Conservation (phyloP, 2,113 vertebrate species). For the Elachura formosa region DNA sequence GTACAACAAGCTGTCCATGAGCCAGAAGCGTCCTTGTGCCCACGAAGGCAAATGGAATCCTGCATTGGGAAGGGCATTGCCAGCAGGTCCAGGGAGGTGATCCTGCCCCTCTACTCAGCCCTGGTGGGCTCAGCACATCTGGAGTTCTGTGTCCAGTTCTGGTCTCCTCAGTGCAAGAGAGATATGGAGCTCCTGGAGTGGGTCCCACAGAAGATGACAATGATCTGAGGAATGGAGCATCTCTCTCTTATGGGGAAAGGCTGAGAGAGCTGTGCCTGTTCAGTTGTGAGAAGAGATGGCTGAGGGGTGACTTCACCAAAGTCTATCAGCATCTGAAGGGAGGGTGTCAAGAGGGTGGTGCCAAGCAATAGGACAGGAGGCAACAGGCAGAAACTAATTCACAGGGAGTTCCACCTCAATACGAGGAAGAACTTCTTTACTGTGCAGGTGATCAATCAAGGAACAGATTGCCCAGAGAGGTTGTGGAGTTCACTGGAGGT, state of each 20-base stretch:
- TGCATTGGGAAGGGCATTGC: not conserved
- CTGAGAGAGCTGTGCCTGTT: not conserved
- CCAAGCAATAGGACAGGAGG: not conserved
- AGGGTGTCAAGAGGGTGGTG: not conserved
- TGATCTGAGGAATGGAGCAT: not conserved
- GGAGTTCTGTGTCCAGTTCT: not conserved
- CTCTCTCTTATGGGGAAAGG: not conserved
- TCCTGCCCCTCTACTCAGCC: not conserved
- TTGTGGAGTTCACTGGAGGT: not conserved
- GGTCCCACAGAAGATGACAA: not conserved
- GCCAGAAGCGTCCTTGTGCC: not conserved
- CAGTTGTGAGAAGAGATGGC: not conserved
- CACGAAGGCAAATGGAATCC: not conserved
- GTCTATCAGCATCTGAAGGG: not conserved
- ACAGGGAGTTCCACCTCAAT: not conserved
- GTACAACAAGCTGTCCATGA: not conserved
- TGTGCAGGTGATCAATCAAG: not conserved
- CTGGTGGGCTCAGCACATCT: not conserved
- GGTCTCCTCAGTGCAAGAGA: not conserved
- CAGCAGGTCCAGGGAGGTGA: not conserved
- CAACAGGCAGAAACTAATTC: not conserved
- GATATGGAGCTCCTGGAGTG: not conserved
- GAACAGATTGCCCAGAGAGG: accelerated
- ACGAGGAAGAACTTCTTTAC: not conserved
- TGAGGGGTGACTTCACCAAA: not conserved